Evolutionary conservation across 1,140 invertebrate genomes (phyloP).

Genomic region (Zaprionus ornatus): DNA sequence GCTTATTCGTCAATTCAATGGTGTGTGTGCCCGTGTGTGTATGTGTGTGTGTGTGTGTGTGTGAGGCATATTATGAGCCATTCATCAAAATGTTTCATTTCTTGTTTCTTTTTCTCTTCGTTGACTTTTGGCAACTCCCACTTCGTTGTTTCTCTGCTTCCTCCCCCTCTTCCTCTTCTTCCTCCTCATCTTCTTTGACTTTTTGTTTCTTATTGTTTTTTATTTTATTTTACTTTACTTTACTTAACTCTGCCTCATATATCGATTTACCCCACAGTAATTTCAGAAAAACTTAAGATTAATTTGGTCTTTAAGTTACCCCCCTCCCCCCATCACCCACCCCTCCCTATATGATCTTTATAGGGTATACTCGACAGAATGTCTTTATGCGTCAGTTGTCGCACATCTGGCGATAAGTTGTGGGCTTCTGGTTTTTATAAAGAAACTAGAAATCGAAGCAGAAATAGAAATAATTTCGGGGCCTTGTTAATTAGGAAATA

Average conservation of each 20-base stretch:
- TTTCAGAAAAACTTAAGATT: not conserved
- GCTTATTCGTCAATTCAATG: conserved; percentile 72
- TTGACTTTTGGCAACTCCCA: conserved; percentile 77
- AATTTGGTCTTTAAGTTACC: not conserved
- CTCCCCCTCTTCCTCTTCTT: conserved; percentile 13
- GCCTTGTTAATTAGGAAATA: not conserved
- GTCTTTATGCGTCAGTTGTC: not conserved
- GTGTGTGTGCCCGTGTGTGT: conserved; percentile 10
- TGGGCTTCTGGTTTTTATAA: not conserved
- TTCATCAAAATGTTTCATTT: conserved; percentile 74
- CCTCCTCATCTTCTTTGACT: not conserved
- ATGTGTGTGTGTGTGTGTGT: conserved; percentile 31
- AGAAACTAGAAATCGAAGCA: not conserved
- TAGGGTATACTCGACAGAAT: not conserved
- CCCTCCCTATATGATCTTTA: not conserved
- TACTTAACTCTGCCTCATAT: not conserved
- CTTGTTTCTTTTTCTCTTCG: conserved; percentile 48
- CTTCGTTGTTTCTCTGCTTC: conserved; percentile 54
- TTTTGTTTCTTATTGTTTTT: not conserved
- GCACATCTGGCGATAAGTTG: conserved; percentile 25
- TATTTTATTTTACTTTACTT: too few species aligned
- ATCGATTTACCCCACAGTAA: conserved; percentile 1
- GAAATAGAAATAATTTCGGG: conserved; percentile 4
- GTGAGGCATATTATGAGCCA: conserved; percentile 73
- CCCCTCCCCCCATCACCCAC: not conserved